Conservation (phyloP, 2,888 invertebrate species). For the Celastrina argiolus region DNA sequence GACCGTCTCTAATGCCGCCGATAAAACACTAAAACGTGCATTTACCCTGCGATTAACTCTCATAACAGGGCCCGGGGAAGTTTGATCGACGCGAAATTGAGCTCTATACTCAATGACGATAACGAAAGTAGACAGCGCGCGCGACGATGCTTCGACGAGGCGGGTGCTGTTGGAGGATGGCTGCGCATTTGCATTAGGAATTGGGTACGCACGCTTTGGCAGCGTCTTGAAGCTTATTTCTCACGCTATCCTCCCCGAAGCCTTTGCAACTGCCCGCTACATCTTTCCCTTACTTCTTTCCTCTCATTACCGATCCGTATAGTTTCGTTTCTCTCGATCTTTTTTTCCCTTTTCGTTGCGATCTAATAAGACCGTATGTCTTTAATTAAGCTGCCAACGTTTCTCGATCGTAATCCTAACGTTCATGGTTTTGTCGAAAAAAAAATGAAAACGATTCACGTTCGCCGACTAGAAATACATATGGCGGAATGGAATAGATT, state of each 20-base stretch:
- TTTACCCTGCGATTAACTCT: constrained; percentile 51
- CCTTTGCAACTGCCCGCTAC: constrained; percentile 40
- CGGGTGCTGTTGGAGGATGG: constrained; percentile 47
- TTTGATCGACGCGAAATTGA: constrained; percentile 40
- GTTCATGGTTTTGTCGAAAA: constrained; percentile 9
- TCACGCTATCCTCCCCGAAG: constrained; percentile 59
- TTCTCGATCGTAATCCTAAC: constrained; percentile 21
- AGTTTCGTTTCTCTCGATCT: constrained; percentile 10
- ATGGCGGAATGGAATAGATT: background rate
- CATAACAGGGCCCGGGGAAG: constrained; percentile 34
- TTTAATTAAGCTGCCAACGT: constrained; percentile 31
- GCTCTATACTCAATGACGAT: constrained; percentile 53
- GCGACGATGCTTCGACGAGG: constrained; percentile 40
- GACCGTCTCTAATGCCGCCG: constrained; percentile 60
- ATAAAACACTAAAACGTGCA: constrained; percentile 61
- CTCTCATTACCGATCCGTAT: constrained; percentile 12
- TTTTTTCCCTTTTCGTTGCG: constrained; percentile 29
- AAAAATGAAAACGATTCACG: background rate
- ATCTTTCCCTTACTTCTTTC: constrained; percentile 27
- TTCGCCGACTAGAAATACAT: constrained; percentile 4
- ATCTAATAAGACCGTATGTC: constrained; percentile 30
- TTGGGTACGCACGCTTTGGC: constrained; percentile 71
- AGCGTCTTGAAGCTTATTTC: constrained; percentile 59
- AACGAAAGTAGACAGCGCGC: constrained; percentile 58
- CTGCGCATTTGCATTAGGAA: constrained; percentile 68